Evolutionary conservation across 2,113 vertebrate species (phyloP), one percentile per base, ranked within the genome.

Genomic region (Telmatochromis sp.): DNA sequence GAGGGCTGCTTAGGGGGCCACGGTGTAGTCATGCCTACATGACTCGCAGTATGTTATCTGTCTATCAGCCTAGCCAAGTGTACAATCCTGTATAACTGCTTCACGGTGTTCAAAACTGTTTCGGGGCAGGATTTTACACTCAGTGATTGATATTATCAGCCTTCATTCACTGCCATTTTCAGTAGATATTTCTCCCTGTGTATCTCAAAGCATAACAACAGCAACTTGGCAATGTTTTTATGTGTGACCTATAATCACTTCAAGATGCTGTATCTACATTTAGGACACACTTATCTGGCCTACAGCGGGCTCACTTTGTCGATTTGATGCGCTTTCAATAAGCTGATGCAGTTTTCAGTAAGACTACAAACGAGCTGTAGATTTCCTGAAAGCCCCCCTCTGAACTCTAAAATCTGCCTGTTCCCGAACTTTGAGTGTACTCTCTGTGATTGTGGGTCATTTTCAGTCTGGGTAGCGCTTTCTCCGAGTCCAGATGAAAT

Each of bases 31-130:
- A 93, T 94, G 94, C 93, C 89, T 89, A 58, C 53, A 85, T 96
- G 95, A 95, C 92, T 96, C 94, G 95, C 91, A 87, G 84, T 60
- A 83, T 79, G 85, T 83, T 92, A 86, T 95, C 90, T 90, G 92
- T 88, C 91, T 88, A 80, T 88, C 87, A 79, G 89, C 90, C 94
- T 71, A 83, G 91, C 90, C 93, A 94, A 94, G 86, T 92, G 75
- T 87, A 87, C 82, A 89, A 86, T 85, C 82, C 85, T 86, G 86
- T 73, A 35, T 57, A 83, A 86, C n/a, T 19, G 82, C 90, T 89
- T 86, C 84, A 85, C 4, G 54, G 68, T 83, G 89, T 89, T 95
- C 78, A 85, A 82, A 87, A 87, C 80, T 82, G 65, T 89, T 15
- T 82, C 54, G 58, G 68, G 65, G 65, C 47, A 60, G 73, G 63